Evolutionary conservation across 2,888 invertebrate genomes (phyloP).

Genomic region (Nephrotoma flavescens): DNA sequence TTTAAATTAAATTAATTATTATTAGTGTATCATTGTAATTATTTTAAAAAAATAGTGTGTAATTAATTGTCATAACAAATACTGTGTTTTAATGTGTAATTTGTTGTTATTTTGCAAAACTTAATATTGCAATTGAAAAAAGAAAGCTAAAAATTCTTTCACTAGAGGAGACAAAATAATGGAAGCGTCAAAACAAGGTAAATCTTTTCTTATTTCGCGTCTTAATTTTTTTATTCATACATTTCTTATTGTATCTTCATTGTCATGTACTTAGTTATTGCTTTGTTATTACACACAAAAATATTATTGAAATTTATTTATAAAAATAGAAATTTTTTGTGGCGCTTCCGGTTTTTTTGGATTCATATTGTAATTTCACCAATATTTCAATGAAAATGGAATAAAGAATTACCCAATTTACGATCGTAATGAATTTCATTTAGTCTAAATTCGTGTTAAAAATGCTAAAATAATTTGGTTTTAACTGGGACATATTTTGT

Average conservation of each 20-base stretch:
- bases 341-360: not conserved
- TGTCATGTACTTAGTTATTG: not conserved
- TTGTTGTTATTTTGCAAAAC: not conserved
- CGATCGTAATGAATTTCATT: not conserved
- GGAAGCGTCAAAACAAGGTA: not conserved
- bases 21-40: not conserved
- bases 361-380: not conserved
- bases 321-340: not conserved
- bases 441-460: not conserved
- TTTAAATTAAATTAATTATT: not conserved
- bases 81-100: not conserved
- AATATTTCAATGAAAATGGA: not conserved
- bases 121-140: not conserved
- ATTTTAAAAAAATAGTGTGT: not conserved
- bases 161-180: not conserved
- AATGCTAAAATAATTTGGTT: not conserved
- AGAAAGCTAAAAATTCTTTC: not conserved
- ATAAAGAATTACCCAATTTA: not conserved
- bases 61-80: not conserved
- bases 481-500: not conserved
- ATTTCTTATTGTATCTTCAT: not conserved
- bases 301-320: not conserved
- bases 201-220: not conserved
- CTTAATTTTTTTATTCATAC: not conserved
- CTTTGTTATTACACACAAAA: not conserved